Evolutionary conservation across 2,888 invertebrate species (phyloP).

Genomic region (Acronicta alni): DNA sequence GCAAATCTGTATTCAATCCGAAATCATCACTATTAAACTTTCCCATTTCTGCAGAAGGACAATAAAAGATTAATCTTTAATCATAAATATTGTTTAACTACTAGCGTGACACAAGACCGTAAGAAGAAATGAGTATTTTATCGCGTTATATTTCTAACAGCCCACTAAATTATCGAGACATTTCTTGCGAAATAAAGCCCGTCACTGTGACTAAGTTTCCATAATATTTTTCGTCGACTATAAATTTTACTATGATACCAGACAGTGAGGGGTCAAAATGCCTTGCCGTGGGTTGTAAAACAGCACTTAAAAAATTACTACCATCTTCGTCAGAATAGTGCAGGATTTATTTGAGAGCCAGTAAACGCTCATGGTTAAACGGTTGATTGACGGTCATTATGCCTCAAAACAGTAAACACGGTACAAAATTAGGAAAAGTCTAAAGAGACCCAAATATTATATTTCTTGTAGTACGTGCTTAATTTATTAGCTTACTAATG

Average conservation of each 20-base stretch:
- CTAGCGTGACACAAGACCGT: constrained; percentile 22
- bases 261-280: constrained; percentile 53
- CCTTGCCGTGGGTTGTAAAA: constrained; percentile 57
- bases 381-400: no score
- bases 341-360: constrained; percentile 31
- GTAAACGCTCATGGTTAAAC: constrained; percentile 5
- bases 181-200: constrained; percentile 44
- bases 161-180: constrained; percentile 48
- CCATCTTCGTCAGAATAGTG: constrained; percentile 41
- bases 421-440: no score
- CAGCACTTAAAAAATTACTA: constrained; percentile 51
- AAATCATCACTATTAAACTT: constrained; percentile 6
- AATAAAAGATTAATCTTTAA: constrained; percentile 34
- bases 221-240: constrained; percentile 55
- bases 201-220: constrained; percentile 30
- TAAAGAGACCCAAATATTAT: no score
- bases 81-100: constrained; percentile 49
- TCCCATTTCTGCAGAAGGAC: constrained; percentile 13
- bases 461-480: no score
- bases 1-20: not conserved
- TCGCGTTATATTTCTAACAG: constrained; percentile 46
- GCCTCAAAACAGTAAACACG: not conserved
- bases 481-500: no score
- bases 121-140: constrained; percentile 47
- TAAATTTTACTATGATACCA: constrained; percentile 58